Evolutionary conservation across 2,888 invertebrate genomes (phyloP), one percentile per base, ranked within the genome.

Genomic region (Sepiola atlantica): DNA sequence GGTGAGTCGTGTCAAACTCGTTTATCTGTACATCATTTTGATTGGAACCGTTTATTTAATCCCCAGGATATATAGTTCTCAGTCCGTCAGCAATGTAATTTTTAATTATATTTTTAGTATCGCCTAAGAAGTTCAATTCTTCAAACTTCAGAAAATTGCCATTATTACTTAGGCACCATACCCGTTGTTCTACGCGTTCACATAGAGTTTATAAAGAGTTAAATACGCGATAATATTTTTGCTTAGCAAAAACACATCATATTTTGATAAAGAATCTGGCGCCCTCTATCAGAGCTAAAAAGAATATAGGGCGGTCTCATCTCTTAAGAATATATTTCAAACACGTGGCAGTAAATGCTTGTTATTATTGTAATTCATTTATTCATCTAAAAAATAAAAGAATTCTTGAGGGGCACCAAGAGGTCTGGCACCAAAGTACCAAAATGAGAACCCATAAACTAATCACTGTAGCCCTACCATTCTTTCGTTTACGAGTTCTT

Each of bases 341-440:
- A 77, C 77, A 77, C 77, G 77, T 77, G 77, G 77, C 77, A 77
- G 77, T 77, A 77, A 77, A 77, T 77, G 77, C n/a, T 77, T 77
- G 77, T 77, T 77, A 77, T n/a, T 77, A 77, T 77, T 77, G 77
- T 77, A n/a, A 77, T 77, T 32, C 77, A 77, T 77, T n/a, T 77
- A 77, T 2, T n/a, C 14, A 77, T 77, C 77, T 12, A 77, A 8
- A 77, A 77, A n/a, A 77, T 77, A 77, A n/a, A 77, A n/a, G 77
- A 77, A 77, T 77, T 77, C 77, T n/a, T n/a, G 77, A n/a, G 32
- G 77, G 77, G 77, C 77, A 77, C 77, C 77, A 77, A 77, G 77
- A 77, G 77, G 77, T 77, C 77, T 77, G 77, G 77, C 77, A 77
- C 77, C n/a, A 16, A 77, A 77, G n/a, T 77, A 32, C 77, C 14